These are phyloP conservation scores for Dolomedes plantarius DNA, from an alignment of 2,888 invertebrate genomes.

Conservation along the genomic window DNA sequence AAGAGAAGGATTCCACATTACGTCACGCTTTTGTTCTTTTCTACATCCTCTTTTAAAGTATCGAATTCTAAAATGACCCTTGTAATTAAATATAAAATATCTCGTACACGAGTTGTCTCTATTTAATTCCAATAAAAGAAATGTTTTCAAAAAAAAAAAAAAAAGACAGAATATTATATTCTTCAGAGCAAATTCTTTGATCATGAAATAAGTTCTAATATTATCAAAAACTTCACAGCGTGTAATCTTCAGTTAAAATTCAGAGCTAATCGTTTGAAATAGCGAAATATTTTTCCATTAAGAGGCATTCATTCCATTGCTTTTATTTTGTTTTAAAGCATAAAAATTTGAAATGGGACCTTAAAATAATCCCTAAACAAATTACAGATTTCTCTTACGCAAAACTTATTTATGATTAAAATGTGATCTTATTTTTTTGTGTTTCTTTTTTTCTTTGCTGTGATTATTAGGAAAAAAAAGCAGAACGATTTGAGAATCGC, in stretches of 20 bases:
- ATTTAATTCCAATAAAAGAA: no score
- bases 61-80: no score
- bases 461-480: not conserved
- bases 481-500: not conserved
- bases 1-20: no score
- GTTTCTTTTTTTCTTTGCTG: not conserved
- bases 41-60: no score
- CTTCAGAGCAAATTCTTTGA: no score
- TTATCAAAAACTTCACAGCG: no score
- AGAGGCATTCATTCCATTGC: not conserved
- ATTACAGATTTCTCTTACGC: not conserved
- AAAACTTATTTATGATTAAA: slow-evolving; percentile 16
- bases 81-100: no score
- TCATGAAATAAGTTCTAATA: no score
- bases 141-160: no score
- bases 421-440: not conserved
- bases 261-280: not conserved
- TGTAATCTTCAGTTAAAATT: slow-evolving; percentile 10
- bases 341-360: not conserved
- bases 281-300: not conserved
- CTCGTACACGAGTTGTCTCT: no score
- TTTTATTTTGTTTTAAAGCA: not conserved
- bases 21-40: no score
- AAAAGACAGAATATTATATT: no score
- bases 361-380: slow-evolving; percentile 11